Evolutionary conservation across 2,888 invertebrate species (phyloP).

Genomic region (Crepidodera aurea): DNA sequence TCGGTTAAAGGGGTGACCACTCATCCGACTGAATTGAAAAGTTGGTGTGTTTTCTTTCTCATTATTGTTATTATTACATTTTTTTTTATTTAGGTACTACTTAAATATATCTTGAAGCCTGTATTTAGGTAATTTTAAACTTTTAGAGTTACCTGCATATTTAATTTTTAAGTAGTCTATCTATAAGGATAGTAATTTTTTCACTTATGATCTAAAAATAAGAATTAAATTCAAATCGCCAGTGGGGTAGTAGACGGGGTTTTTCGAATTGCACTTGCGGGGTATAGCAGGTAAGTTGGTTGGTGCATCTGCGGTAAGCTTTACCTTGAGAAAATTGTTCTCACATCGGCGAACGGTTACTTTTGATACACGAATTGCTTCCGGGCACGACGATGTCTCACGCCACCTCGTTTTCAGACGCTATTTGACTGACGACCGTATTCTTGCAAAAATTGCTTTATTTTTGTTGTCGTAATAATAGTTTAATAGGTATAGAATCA

Average conservation of each 20-base stretch:
- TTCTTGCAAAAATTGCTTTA: conserved; percentile 11
- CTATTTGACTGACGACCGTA: conserved; percentile 6
- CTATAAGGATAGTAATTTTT: conserved; percentile 1
- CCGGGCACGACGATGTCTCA: conserved; percentile 25
- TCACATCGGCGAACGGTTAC: conserved; percentile 25
- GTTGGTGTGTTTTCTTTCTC: too few species aligned
- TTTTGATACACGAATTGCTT: conserved; percentile 27
- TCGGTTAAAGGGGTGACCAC: too few species aligned
- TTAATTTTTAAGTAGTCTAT: not conserved
- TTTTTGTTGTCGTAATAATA: conserved; percentile 8
- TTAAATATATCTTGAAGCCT: too few species aligned
- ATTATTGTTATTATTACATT: too few species aligned
- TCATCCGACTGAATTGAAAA: too few species aligned
- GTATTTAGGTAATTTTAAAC: too few species aligned
- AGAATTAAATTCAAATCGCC: conserved; percentile 15
- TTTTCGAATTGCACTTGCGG: conserved; percentile 7
- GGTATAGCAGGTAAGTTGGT: conserved; percentile 17
- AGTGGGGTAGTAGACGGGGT: conserved; percentile 17
- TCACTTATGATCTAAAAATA: not conserved
- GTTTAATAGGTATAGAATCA: too few species aligned
- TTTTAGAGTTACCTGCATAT: too few species aligned
- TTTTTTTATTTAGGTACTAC: too few species aligned
- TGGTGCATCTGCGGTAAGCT: conserved; percentile 4
- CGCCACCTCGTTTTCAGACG: conserved; percentile 23
- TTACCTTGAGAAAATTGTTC: conserved; percentile 27